Conservation (phyloP, 2,888 invertebrate genomes). For the Zaprionus obscuricornis region DNA sequence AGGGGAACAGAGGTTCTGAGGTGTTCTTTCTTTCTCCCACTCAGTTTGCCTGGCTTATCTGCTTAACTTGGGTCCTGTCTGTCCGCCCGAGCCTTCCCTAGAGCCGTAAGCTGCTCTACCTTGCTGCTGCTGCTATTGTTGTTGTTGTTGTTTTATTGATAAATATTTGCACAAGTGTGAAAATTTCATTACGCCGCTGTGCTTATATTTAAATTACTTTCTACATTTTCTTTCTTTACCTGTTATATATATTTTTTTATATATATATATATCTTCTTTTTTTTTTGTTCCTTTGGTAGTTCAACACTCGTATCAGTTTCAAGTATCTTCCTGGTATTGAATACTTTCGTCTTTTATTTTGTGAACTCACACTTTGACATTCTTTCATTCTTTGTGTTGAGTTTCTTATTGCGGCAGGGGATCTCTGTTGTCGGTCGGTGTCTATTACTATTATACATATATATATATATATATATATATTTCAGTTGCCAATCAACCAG, state of each 20-base stretch:
- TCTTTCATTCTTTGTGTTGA: conserved; percentile 46
- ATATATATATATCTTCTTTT: conserved; percentile 46
- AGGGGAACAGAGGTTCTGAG: conserved; percentile 20
- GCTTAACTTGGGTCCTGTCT: conserved; percentile 68
- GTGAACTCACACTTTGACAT: conserved; percentile 49
- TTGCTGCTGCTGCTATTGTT: conserved; percentile 13
- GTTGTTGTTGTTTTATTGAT: conserved; percentile 67
- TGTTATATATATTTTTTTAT: conserved; percentile 29
- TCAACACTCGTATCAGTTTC: conserved; percentile 55
- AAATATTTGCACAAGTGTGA: conserved; percentile 81
- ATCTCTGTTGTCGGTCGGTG: conserved; percentile 44
- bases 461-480: too few species aligned
- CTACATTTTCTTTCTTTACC: conserved; percentile 25
- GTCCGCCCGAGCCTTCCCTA: conserved; percentile 22
- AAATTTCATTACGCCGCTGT: conserved; percentile 79
- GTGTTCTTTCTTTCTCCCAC: conserved; percentile 12
- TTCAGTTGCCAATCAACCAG: conserved; percentile 44
- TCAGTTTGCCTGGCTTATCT: conserved; percentile 65
- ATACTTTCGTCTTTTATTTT: conserved; percentile 53
- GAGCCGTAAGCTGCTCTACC: conserved; percentile 15
- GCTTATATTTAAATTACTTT: conserved; percentile 80
- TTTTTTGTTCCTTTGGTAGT: conserved; percentile 25
- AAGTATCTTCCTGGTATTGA: conserved; percentile 49
- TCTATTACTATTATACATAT: too few species aligned
- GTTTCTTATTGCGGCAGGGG: conserved; percentile 45